Conservation (phyloP, 2,113 vertebrate species). For the Alosa alosa region DNA sequence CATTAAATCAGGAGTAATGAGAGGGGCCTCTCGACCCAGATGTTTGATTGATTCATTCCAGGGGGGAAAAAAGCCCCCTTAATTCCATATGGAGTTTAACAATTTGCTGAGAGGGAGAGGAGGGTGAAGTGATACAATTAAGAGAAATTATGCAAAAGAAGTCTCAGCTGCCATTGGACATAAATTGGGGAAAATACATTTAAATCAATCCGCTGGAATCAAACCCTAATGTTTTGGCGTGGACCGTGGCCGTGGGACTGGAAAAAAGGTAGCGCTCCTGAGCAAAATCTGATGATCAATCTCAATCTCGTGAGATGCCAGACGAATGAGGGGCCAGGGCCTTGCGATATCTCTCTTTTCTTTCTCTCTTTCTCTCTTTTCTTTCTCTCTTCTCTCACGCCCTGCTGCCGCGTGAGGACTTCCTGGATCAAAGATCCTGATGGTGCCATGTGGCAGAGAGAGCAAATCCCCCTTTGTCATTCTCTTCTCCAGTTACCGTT, state of each 20-base stretch:
- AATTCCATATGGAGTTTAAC: conserved; percentile 47
- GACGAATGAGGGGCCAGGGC: neutral
- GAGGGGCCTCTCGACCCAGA: conserved; percentile 64
- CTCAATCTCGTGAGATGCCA: conserved; percentile 3
- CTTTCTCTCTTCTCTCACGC: neutral
- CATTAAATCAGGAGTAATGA: conserved; percentile 75
- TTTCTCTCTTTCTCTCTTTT: neutral
- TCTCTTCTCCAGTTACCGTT: conserved; percentile 61
- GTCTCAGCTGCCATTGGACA: neutral
- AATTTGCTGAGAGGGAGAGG: conserved; percentile 21
- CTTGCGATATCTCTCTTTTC: neutral
- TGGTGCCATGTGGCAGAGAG: conserved; percentile 46
- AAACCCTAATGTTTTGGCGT: neutral
- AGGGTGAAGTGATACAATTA: conserved; percentile 20
- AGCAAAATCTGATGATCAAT: conserved; percentile 13
- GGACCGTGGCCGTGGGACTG: neutral
- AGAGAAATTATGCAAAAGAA: conserved; percentile 31
- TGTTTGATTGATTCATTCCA: conserved; percentile 67
- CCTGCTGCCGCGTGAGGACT: neutral
- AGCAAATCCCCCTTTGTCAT: conserved; percentile 63
- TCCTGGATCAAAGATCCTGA: conserved; percentile 1
- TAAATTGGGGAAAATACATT: conserved; percentile 4
- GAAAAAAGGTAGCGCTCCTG: neutral
- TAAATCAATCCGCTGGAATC: neutral
- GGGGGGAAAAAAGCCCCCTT: conserved; percentile 42